Percentiles rank a stretch among this genome's conserved stretches.
Evolutionary conservation across 2,113 vertebrate genomes (phyloP).

Genomic region (Thunnus maccoyii): DNA sequence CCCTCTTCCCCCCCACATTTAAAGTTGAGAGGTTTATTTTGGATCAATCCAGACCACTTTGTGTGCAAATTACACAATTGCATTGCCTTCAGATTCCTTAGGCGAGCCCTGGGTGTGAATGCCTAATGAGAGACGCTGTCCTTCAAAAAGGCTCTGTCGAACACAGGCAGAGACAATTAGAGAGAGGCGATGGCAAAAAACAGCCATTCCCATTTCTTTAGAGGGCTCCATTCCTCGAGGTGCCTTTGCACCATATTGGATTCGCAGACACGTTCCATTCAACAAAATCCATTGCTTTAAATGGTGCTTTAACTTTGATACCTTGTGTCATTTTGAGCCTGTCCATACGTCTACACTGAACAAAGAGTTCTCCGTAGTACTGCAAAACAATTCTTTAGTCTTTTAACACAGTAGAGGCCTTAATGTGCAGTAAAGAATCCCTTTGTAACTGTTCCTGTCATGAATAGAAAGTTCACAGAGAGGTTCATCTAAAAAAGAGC

Average conservation of each 20-base stretch:
- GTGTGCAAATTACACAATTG: slow-evolving; percentile 90
- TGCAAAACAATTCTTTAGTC: too few species aligned
- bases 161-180: slow-evolving; percentile 74
- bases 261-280: slow-evolving; percentile 22
- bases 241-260: slow-evolving; percentile 36
- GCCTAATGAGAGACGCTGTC: slow-evolving; percentile 83
- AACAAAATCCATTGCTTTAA: slow-evolving; percentile 36
- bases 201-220: slow-evolving; percentile 31
- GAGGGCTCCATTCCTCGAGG: slow-evolving; percentile 1
- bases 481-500: too few species aligned
- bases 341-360: not conserved
- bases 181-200: slow-evolving; percentile 46
- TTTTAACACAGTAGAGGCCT: not conserved
- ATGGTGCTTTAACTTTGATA: slow-evolving; percentile 10
- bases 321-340: slow-evolving; percentile 13
- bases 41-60: slow-evolving; percentile 92
- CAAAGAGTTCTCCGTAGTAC: not conserved
- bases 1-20: slow-evolving; percentile 85
- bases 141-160: slow-evolving; percentile 80
- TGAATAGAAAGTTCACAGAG: not conserved
- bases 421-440: not conserved
- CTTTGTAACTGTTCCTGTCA: not conserved
- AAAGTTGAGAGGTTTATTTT: slow-evolving; percentile 92
- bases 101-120: slow-evolving; percentile 85
- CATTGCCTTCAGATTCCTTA: slow-evolving; percentile 91